phyloP scores from a whole-genome alignment of 2,888 invertebrate genomes.

The Hypolimnas misippus region DNA sequence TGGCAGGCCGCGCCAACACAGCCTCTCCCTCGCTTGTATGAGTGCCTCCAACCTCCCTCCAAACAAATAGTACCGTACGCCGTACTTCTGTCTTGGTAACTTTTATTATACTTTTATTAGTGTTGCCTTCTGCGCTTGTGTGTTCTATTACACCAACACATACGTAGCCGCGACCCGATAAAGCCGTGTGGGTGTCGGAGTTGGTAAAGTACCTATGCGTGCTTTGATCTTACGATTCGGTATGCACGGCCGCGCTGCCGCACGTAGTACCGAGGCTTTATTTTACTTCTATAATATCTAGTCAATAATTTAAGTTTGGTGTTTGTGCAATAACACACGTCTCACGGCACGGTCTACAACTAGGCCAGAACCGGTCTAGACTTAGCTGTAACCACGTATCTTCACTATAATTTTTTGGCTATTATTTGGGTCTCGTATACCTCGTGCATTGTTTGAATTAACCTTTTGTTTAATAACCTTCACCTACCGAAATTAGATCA shows the following conservation, averaged over 20 bases:
- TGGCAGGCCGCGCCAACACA: slow-evolving; percentile 76
- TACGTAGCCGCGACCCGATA: slow-evolving; percentile 51
- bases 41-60: slow-evolving; percentile 83
- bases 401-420: slow-evolving; percentile 30
- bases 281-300: slow-evolving; percentile 79
- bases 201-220: slow-evolving; percentile 82
- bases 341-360: slow-evolving; percentile 57
- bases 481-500: slow-evolving; percentile 49
- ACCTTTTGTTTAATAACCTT: slow-evolving; percentile 42
- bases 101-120: slow-evolving; percentile 79
- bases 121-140: slow-evolving; percentile 67
- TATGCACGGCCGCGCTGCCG: slow-evolving; percentile 80
- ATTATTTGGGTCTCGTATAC: slow-evolving; percentile 23
- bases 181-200: slow-evolving; percentile 73
- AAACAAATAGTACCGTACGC: slow-evolving; percentile 83
- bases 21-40: slow-evolving; percentile 80
- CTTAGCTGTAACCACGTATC: slow-evolving; percentile 38
- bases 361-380: slow-evolving; percentile 45
- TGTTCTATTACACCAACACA: slow-evolving; percentile 61
- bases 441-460: slow-evolving; percentile 34
- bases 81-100: slow-evolving; percentile 79
- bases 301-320: slow-evolving; percentile 79
- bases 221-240: slow-evolving; percentile 84
- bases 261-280: slow-evolving; percentile 77
- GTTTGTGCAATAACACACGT: slow-evolving; percentile 79